Percentiles rank a stretch among this genome's conserved stretches.
phyloP scores from a whole-genome alignment of 1,140 invertebrate genomes.

The Drosophila seguyi region DNA sequence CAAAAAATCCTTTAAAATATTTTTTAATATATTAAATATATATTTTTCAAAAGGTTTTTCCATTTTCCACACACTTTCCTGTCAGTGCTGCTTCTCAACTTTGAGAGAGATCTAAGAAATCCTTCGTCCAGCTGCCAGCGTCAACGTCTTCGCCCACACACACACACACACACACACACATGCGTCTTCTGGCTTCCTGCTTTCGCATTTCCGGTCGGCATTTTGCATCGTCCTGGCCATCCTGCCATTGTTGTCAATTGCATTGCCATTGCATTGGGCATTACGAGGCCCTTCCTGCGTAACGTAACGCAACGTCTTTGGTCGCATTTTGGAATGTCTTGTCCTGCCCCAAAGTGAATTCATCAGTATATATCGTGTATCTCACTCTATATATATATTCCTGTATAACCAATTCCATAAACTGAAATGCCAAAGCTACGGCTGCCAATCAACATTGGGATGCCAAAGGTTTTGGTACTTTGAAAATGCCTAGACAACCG shows the following conservation, averaged over 20 bases:
- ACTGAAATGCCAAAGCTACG: conserved; percentile 17
- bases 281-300: conserved; percentile 39
- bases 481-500: neutral
- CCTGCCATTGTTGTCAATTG: conserved; percentile 71
- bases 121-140: conserved; percentile 27
- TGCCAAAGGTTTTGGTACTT: conserved; percentile 2
- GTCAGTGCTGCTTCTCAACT: conserved; percentile 41
- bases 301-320: conserved; percentile 63
- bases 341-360: conserved; percentile 25
- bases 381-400: neutral
- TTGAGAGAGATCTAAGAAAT: conserved; percentile 58
- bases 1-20: neutral
- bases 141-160: conserved; percentile 7
- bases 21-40: neutral
- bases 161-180: neutral
- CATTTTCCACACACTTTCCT: neutral
- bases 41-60: neutral
- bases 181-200: conserved; percentile 33
- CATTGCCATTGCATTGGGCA: conserved; percentile 69
- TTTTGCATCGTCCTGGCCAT: conserved; percentile 51
- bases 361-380: conserved; percentile 15
- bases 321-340: conserved; percentile 45
- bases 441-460: conserved; percentile 6
- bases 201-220: conserved; percentile 69
- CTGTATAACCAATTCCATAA: conserved; percentile 17